Percentiles rank a stretch among this genome's conserved stretches.
These are phyloP conservation scores for Ardeotis arabs DNA, from an alignment of 2,113 vertebrate species.

Conservation along the genomic window DNA sequence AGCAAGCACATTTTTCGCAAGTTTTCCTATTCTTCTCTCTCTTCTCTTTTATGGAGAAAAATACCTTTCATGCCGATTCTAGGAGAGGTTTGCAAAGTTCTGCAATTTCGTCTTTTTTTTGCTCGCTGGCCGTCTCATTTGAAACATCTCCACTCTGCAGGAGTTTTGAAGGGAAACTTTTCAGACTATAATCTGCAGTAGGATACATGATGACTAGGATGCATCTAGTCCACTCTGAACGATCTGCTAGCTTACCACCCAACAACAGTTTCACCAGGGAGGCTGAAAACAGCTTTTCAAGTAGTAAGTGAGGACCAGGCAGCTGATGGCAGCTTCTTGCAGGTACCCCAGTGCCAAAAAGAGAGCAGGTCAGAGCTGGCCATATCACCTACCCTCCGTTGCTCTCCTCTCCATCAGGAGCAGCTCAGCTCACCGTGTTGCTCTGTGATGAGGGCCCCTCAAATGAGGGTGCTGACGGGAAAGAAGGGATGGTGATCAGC, in stretches of 20 bases:
- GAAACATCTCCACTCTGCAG: neutral
- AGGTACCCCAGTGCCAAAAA: neutral
- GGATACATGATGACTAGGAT: neutral
- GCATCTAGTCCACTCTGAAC: neutral
- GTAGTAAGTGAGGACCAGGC: neutral
- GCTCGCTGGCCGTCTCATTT: neutral
- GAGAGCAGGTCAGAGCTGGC: neutral
- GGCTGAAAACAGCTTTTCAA: neutral
- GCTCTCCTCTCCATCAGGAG: neutral
- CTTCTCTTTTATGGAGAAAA: neutral
- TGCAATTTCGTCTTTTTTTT: neutral
- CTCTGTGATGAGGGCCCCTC: neutral
- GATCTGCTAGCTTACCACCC: neutral
- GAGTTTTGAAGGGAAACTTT: neutral
- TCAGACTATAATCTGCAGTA: neutral
- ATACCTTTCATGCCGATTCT: neutral
- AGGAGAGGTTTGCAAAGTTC: slow-evolving; percentile 4
- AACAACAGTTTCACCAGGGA: neutral
- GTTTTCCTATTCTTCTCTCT: slow-evolving; percentile 5
- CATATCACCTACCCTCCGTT: neutral
- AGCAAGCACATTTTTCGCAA: neutral
- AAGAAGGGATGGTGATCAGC: neutral
- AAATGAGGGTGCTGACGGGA: neutral
- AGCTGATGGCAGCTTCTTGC: neutral
- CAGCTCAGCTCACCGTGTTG: neutral